Conservation (phyloP, 2,888 invertebrate species). For the Sinodicranocentrus sp. region DNA sequence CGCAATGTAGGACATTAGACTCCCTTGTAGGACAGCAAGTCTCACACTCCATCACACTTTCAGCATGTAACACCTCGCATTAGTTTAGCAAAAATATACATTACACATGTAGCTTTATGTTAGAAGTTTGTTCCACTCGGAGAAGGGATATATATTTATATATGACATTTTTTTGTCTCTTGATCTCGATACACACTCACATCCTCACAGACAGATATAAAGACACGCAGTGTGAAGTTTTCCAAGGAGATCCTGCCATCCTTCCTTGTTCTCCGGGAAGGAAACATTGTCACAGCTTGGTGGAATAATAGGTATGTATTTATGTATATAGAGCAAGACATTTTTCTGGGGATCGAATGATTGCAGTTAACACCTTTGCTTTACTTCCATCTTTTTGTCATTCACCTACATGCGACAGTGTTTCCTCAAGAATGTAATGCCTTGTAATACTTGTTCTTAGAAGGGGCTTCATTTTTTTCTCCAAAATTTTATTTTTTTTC, state of each 20-base stretch:
- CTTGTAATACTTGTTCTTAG: neutral
- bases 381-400: conserved; percentile 9
- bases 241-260: neutral
- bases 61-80: conserved; percentile 46
- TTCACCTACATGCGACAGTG: neutral
- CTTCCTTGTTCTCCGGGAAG: conserved; percentile 2
- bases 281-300: too few relatives aligned
- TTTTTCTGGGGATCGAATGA: conserved; percentile 1
- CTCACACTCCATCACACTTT: conserved; percentile 64
- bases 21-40: conserved; percentile 31
- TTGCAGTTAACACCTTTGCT: conserved; percentile 53
- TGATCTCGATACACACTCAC: neutral
- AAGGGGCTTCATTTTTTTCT: conserved; percentile 3
- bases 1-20: conserved; percentile 45
- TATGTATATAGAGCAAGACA: too few relatives aligned
- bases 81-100: conserved; percentile 20
- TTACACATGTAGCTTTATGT: neutral
- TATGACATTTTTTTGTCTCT: conserved; percentile 3
- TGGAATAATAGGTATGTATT: too few relatives aligned
- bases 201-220: neutral
- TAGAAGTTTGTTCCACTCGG: neutral
- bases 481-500: neutral
- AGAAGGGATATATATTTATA: neutral
- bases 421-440: neutral
- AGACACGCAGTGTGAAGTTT: neutral